Conservation (phyloP, 1,140 invertebrate species). For the Drosophila pandora region DNA sequence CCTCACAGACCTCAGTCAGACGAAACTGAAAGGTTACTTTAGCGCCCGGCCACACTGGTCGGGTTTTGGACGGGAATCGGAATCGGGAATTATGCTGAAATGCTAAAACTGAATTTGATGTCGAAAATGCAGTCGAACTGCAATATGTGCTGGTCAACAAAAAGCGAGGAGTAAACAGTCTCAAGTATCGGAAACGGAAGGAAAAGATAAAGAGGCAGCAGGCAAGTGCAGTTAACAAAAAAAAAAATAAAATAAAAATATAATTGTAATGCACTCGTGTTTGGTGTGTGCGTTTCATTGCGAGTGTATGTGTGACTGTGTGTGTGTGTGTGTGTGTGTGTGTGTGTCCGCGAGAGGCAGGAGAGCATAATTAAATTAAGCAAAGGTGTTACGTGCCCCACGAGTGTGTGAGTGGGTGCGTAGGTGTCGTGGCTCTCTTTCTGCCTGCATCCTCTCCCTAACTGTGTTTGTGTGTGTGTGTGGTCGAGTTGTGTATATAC, state of each 20-base stretch:
- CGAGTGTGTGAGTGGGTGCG: conserved; percentile 42
- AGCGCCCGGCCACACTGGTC: no score
- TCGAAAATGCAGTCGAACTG: conserved; percentile 1
- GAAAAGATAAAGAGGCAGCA: conserved; percentile 18
- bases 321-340: conserved; percentile 28
- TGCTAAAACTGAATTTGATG: conserved; percentile 1
- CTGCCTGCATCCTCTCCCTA: conserved; percentile 19
- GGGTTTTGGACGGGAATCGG: background rate
- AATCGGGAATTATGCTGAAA: conserved; percentile 1
- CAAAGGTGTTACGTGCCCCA: conserved; percentile 67
- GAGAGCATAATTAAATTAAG: conserved; percentile 77
- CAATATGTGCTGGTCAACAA: conserved; percentile 1
- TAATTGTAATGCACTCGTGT: conserved; percentile 48
- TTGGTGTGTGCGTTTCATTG: conserved; percentile 17
- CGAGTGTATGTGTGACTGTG: conserved; percentile 39
- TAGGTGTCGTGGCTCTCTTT: conserved; percentile 43
- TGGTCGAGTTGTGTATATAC: conserved; percentile 67
- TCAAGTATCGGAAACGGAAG: conserved; percentile 33
- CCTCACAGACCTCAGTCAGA: no score
- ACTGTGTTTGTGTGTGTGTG: conserved; percentile 21
- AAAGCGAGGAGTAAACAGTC: conserved; percentile 23
- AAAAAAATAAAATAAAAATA: conserved; percentile 14
- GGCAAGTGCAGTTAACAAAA: conserved; percentile 26
- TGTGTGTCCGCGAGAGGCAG: conserved; percentile 65
- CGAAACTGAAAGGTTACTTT: no score